Percentiles rank a stretch among this genome's conserved stretches.
phyloP scores from a whole-genome alignment of 2,113 vertebrate genomes.

The Alces alces region DNA sequence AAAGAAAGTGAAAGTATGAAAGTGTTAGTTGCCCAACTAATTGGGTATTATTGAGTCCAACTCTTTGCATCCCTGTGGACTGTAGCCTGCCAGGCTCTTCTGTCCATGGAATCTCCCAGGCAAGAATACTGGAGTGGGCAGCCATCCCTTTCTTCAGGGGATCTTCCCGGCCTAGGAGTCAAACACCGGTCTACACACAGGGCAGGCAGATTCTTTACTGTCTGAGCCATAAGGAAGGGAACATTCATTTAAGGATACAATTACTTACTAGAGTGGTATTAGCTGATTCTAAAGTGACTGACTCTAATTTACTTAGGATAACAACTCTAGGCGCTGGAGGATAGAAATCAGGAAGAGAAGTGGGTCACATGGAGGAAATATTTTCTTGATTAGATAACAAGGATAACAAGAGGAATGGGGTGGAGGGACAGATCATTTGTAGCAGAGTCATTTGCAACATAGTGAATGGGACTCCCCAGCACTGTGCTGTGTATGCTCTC shows the following conservation, averaged over 20 bases:
- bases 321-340: not conserved
- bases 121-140: not conserved
- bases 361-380: not conserved
- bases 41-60: not conserved
- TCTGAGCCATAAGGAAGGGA: not conserved
- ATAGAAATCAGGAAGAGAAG: not conserved
- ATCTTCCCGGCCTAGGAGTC: not conserved
- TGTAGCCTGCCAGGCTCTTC: not conserved
- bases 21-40: not conserved
- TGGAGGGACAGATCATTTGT: not conserved
- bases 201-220: not conserved
- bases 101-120: not conserved
- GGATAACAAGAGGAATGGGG: not conserved
- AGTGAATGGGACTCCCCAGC: not conserved
- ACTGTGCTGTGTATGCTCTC: not conserved
- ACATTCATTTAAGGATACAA: not conserved
- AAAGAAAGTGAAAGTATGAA: not conserved
- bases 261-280: not conserved
- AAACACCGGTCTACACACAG: not conserved
- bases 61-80: not conserved
- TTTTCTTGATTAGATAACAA: not conserved
- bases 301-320: slow-evolving; percentile 30
- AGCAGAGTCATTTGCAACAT: not conserved
- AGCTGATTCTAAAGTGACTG: not conserved
- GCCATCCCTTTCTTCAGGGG: not conserved